phyloP scores from a whole-genome alignment of 2,113 vertebrate genomes.

The Cottus gobio region DNA sequence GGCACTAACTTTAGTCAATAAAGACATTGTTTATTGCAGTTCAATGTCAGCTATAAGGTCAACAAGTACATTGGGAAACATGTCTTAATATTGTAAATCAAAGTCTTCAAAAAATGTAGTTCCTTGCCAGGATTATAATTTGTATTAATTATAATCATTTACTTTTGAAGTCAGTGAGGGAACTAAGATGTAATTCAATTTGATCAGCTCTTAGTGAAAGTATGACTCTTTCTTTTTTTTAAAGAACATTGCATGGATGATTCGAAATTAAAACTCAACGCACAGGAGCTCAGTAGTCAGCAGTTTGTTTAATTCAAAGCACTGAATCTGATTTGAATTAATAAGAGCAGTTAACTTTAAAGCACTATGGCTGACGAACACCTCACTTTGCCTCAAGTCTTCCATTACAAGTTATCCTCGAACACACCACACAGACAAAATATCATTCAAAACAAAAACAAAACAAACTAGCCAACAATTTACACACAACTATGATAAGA shows the following conservation, averaged over 20 bases:
- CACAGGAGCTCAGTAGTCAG: constrained; percentile 7
- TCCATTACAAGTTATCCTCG: background rate
- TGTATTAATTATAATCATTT: constrained; percentile 31
- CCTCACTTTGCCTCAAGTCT: background rate
- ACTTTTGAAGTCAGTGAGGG: constrained; percentile 16
- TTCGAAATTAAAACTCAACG: constrained; percentile 22
- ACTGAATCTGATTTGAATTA: constrained; percentile 27
- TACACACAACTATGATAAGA: background rate
- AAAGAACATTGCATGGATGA: background rate
- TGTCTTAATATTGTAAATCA: background rate
- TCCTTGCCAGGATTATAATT: background rate
- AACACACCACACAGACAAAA: background rate
- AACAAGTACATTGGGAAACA: background rate
- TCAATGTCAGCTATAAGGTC: background rate
- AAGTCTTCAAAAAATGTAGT: background rate
- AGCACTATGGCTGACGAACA: background rate
- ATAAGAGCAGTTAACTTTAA: constrained; percentile 18
- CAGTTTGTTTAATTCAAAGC: constrained; percentile 34
- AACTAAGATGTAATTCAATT: constrained; percentile 15
- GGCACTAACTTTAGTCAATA: background rate
- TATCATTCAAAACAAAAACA: background rate
- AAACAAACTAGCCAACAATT: no score
- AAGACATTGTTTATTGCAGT: background rate
- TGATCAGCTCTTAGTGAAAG: constrained; percentile 18
- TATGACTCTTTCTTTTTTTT: background rate